phyloP scores from a whole-genome alignment of 2,113 vertebrate genomes.

The Colius striatus region DNA sequence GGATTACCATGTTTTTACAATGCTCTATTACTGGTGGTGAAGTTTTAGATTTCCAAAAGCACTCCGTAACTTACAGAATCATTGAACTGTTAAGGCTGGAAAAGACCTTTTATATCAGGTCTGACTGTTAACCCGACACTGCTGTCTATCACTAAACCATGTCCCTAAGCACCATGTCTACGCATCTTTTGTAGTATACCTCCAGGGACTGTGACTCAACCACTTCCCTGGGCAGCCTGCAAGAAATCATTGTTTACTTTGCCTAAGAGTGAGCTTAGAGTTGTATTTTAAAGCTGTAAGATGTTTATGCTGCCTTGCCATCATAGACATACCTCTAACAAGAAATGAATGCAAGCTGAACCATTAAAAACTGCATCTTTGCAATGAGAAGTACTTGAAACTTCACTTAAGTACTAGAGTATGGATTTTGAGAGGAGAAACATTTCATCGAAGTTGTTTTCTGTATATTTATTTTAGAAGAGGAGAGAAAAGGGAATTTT shows the following conservation, averaged over 20 bases:
- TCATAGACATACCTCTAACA: neutral
- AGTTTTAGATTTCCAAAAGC: neutral
- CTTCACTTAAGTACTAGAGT: neutral
- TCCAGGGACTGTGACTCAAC: too few species aligned
- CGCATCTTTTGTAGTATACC: too few species aligned
- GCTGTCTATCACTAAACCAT: too few species aligned
- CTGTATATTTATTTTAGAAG: neutral
- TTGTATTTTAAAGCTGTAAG: neutral
- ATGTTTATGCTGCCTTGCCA: neutral
- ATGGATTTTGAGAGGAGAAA: neutral
- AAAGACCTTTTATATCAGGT: too few species aligned
- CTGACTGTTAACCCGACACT: too few species aligned
- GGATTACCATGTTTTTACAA: neutral
- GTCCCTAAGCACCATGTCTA: too few species aligned
- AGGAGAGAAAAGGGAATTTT: neutral
- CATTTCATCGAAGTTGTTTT: neutral
- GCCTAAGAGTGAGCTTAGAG: neutral
- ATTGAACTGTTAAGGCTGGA: too few species aligned
- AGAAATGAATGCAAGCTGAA: neutral
- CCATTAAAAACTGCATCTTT: neutral
- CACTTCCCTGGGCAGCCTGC: neutral
- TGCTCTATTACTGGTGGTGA: neutral
- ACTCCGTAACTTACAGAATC: neutral
- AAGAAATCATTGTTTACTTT: neutral
- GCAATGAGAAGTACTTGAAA: neutral